Conservation (phyloP, 2,888 invertebrate species). For the Mesorhabditis sp. region DNA sequence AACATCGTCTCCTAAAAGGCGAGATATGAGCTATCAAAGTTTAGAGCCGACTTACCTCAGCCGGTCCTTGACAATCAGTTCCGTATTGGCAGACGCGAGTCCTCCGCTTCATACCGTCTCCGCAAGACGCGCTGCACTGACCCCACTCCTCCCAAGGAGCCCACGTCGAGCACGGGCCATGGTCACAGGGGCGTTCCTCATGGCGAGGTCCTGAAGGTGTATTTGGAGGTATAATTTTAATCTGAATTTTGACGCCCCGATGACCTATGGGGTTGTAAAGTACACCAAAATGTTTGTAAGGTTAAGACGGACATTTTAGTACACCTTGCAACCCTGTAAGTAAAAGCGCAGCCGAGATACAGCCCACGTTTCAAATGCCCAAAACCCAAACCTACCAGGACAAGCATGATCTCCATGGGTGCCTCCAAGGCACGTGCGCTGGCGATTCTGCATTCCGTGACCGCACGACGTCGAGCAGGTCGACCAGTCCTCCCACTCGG, state of each 20-base stretch:
- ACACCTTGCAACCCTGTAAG: no score
- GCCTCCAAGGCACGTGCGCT: constrained; percentile 43
- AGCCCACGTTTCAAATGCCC: no score
- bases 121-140: constrained; percentile 41
- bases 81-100: constrained; percentile 45
- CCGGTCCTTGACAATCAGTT: constrained; percentile 47
- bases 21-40: background rate
- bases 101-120: constrained; percentile 42
- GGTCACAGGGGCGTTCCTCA: constrained; percentile 33
- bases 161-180: constrained; percentile 45
- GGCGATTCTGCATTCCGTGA: constrained; percentile 34
- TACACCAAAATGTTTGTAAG: no score
- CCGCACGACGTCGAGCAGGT: constrained; percentile 46
- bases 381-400: constrained; percentile 15
- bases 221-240: no score
- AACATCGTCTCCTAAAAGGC: constrained; percentile 33
- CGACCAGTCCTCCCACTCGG: constrained; percentile 45
- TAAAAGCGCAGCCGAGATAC: no score
- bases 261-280: no score
- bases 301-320: no score
- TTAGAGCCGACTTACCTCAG: constrained; percentile 21
- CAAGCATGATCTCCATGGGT: constrained; percentile 36
- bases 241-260: no score
- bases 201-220: constrained; percentile 25
- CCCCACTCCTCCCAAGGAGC: constrained; percentile 47